Base-by-base conservation (phyloP, 2,888 invertebrate species). In the Polyommatus icarus region DNA sequence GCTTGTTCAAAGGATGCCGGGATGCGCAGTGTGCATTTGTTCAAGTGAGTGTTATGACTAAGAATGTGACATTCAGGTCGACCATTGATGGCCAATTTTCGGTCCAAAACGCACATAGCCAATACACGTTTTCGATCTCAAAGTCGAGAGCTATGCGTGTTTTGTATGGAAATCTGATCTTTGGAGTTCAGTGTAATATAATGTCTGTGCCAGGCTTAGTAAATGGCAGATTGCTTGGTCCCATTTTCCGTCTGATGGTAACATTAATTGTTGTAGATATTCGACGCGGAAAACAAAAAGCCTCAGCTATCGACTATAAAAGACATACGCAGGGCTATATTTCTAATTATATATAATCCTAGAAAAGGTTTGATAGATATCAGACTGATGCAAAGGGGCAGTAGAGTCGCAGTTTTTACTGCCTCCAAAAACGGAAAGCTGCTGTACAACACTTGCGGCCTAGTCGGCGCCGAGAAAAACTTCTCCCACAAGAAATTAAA, bases 11-110 rank as follows among this genome's bases (percentile, higher is more conserved):
- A 94, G 99, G 99, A 4, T 99, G 98, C 89, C 95, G 99, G 76
- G 98, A 99, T 87, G 99, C 99, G 0, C 98, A 99, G 87, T 98
- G 98, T 87, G 98, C 98, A 2, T 99, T 99, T 96, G 94, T 99
- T 71, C 97, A 98, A 90, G 97, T 98, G 83, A 46, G 82, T 81
- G 10, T 20, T n/a, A n/a, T 8, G 8, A 8, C 6, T 59, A 7
- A 7, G 36, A 36, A 7, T 36, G 36, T 36, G 36, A 36, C 36
- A 36, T 36, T 36, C 6, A 36, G 36, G 36, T 36, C 36, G 6
- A 36, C 36, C 0, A 4, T 32, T 5, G 29, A 32, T 32, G 32
- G 3, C 5, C 5, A 32, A 32, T 32, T 29, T 29, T 29, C 29
- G 2, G 1, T 29, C 29, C 29, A 29, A 29, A 29, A 29, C 3